Conservation (phyloP, 2,888 invertebrate species). For the Ormyrus thymus region DNA sequence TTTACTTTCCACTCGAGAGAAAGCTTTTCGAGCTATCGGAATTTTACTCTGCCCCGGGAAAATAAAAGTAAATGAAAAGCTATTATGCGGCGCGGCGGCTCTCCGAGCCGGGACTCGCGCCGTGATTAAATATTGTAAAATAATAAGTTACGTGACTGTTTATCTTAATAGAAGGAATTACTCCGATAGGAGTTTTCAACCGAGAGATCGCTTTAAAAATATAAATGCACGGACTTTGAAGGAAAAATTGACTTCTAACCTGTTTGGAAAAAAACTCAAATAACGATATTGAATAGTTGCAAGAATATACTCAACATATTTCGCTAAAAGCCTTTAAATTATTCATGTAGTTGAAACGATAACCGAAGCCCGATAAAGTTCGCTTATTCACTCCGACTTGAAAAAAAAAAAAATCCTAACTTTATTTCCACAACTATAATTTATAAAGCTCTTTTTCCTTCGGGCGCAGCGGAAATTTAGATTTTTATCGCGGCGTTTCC, state of each 20-base stretch:
- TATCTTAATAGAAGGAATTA: too few relatives aligned
- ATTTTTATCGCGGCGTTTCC: too few relatives aligned
- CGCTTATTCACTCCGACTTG: too few relatives aligned
- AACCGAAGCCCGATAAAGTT: neutral
- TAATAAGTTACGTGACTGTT: too few relatives aligned
- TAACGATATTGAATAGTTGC: constrained; percentile 2
- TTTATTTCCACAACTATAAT: neutral
- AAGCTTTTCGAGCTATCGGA: too few relatives aligned
- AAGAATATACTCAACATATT: neutral
- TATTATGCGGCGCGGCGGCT: neutral
- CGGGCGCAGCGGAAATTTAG: too few relatives aligned
- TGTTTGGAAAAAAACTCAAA: neutral
- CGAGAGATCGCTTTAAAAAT: too few relatives aligned
- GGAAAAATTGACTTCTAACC: neutral
- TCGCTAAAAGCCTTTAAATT: constrained; percentile 9
- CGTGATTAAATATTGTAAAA: too few relatives aligned
- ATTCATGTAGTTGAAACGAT: constrained; percentile 6
- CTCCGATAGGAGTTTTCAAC: too few relatives aligned
- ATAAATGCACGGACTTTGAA: neutral
- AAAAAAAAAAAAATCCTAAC: neutral
- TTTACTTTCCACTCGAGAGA: neutral
- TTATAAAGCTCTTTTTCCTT: neutral
- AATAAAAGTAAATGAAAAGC: neutral
- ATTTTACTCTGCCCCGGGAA: neutral
- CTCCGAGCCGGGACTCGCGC: too few relatives aligned